Evolutionary conservation across 2,797 vertebrate species (phyloP).

Genomic region (Capromys pilorides): DNA sequence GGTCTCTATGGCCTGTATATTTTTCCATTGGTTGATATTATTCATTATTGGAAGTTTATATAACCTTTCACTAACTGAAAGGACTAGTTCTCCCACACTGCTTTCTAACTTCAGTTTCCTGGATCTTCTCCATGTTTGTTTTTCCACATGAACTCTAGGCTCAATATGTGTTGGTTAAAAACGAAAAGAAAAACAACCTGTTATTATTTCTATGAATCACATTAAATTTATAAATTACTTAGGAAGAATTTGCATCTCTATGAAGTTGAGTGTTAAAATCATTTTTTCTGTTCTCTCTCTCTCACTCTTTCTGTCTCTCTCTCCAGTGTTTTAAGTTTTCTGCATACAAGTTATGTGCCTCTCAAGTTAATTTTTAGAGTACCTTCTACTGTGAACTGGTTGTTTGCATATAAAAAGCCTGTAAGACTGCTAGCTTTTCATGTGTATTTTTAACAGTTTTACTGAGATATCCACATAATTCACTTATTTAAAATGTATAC

Average conservation of each 20-base stretch:
- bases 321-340: neutral
- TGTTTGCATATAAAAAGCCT: neutral
- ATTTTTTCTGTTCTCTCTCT: neutral
- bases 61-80: conserved; percentile 14
- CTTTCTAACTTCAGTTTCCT: conserved; percentile 9
- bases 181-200: neutral
- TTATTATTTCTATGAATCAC: conserved; percentile 54
- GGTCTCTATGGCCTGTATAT: neutral
- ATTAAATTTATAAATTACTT: conserved; percentile 30
- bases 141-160: conserved; percentile 65
- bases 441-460: conserved; percentile 14
- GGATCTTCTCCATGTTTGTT: conserved; percentile 32
- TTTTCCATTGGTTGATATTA: neutral
- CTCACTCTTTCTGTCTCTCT: neutral
- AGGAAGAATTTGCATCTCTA: conserved; percentile 1
- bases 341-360: neutral
- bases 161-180: conserved; percentile 21
- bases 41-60: conserved; percentile 18
- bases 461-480: neutral
- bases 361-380: conserved; percentile 29
- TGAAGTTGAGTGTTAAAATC: neutral
- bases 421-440: neutral
- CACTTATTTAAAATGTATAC: neutral
- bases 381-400: neutral
- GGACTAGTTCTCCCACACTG: neutral